A percentile compares a stretch with the other conserved stretches of the same genome.
Conservation (phyloP, 2,888 invertebrate species). For the Spicauda simplicius region DNA sequence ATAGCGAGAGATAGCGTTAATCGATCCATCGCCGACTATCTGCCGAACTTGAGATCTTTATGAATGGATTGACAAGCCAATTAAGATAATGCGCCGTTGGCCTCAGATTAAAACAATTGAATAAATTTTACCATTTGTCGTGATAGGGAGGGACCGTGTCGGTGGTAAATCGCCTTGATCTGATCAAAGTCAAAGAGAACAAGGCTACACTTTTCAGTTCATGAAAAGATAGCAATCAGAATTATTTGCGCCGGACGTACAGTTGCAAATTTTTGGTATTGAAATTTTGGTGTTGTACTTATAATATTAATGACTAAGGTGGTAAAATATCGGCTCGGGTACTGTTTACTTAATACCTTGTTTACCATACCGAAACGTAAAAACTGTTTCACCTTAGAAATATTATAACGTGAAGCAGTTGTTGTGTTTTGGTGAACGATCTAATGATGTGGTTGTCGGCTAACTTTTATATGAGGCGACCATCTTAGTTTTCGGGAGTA, state of each 20-base stretch:
- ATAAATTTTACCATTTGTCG: conserved; percentile 47
- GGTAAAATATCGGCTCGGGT: too few species aligned
- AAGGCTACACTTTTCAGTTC: conserved; percentile 72
- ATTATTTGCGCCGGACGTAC: conserved; percentile 50
- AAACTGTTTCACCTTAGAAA: too few species aligned
- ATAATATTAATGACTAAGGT: too few species aligned
- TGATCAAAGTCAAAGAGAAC: conserved; percentile 67
- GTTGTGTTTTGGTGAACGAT: too few species aligned
- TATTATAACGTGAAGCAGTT: too few species aligned
- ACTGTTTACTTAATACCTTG: too few species aligned
- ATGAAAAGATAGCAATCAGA: conserved; percentile 61
- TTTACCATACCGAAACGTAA: too few species aligned
- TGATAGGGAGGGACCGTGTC: conserved; percentile 52
- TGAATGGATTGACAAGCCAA: conserved; percentile 33
- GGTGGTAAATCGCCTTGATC: conserved; percentile 65
- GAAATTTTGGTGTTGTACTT: not conserved
- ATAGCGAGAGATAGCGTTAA: not conserved
- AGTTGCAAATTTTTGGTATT: not conserved
- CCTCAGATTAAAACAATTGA: conserved; percentile 40
- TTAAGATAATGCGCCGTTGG: conserved; percentile 15
- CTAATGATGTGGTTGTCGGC: too few species aligned
- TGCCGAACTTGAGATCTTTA: not conserved
- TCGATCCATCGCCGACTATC: not conserved
- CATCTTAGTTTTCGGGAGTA: too few species aligned
- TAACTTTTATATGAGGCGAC: too few species aligned